phyloP scores from a whole-genome alignment of 2,113 vertebrate species.

The Sialia sialis region DNA sequence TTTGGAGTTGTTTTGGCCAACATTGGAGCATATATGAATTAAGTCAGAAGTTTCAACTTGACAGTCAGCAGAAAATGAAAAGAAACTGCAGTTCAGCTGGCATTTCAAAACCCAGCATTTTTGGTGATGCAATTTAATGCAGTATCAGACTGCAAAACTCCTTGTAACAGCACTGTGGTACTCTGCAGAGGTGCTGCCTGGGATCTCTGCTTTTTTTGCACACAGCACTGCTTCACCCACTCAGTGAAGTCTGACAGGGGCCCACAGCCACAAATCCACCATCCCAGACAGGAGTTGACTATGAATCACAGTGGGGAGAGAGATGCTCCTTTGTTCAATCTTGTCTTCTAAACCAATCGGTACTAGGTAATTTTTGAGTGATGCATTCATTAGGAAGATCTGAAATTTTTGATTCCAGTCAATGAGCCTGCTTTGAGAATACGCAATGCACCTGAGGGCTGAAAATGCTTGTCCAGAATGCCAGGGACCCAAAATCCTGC shows the following conservation, averaged over 20 bases:
- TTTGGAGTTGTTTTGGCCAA: not conserved
- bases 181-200: not conserved
- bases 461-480: not conserved
- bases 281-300: not conserved
- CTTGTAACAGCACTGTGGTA: not conserved
- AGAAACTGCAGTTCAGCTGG: not conserved
- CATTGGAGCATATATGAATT: not conserved
- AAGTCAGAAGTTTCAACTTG: not conserved
- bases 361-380: not conserved
- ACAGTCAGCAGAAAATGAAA: not conserved
- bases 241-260: not conserved
- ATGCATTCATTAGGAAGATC: not conserved
- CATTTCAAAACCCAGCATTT: not conserved
- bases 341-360: not conserved
- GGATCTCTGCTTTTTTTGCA: not conserved
- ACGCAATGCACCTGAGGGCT: accelerated
- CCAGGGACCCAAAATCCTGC: not conserved
- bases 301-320: not conserved
- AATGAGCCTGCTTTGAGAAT: not conserved
- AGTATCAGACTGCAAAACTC: not conserved
- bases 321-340: not conserved
- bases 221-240: not conserved
- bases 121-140: not conserved
- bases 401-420: not conserved
- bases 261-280: not conserved